Base-by-base conservation (phyloP, 2,888 invertebrate species). In the Dorcus hopei region DNA sequence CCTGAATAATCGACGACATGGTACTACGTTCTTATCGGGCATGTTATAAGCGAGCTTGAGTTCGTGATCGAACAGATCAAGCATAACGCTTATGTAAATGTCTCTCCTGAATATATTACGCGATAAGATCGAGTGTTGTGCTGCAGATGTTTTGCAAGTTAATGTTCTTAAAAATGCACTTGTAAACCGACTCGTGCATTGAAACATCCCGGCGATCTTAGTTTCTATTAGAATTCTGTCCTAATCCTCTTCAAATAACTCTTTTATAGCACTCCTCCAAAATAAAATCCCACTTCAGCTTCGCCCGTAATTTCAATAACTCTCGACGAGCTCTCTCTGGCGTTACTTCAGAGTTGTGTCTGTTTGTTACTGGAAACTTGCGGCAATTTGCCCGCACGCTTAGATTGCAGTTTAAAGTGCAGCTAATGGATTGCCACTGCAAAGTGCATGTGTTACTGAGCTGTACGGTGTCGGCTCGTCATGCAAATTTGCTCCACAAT, bases 371-470 rank as follows among this genome's bases (percentile, higher is more conserved):
- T 61, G 58, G 61, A 51, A 66, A 68, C 65, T 66, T 66, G 66
- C 57, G 65, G 65, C 64, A 69, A 70, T 68, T 68, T 66, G 67
- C 68, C 19, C 58, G 61, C 63, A 59, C 64, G 68, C 68, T 67
- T 66, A 65, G 66, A 69, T 66, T 68, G 68, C 69, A 68, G 67
- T 68, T 68, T 68, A 67, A 63, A 70, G 68, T 68, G 67, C 65
- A 66, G 56, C 66, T 70, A 70, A 70, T 70, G 69, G 68, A 69
- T 70, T 69, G 64, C 68, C 61, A 54, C 61, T 61, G 65, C 61
- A 63, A 38, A 58, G 39, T 49, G 49, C 49, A 49, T 57, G 59
- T 54, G 54, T 57, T 59, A 33, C 52, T 52, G 43, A 51, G 56
- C 38, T 61, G 52, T 48, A 26, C 38, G 16, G 40, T 38, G 54